A percentile compares a stretch with the other conserved stretches of the same genome.
Evolutionary conservation across 2,888 invertebrate genomes (phyloP).

Genomic region (Eupithecia pulchellata): DNA sequence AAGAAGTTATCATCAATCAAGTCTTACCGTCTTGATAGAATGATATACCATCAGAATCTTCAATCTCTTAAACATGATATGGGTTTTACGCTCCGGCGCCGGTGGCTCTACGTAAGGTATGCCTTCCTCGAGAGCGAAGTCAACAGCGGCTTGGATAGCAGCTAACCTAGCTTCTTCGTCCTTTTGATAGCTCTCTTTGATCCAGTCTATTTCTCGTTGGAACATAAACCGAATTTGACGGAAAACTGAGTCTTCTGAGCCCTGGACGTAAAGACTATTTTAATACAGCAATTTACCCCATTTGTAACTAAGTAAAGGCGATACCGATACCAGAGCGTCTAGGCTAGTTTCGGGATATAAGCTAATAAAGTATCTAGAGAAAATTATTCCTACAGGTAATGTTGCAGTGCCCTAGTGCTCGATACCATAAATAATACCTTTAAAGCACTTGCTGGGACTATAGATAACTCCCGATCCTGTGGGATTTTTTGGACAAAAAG

Average conservation of each 20-base stretch:
- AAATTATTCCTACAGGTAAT: no score
- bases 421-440: no score
- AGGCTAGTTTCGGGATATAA: neutral
- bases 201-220: slow-evolving; percentile 63
- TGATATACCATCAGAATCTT: slow-evolving; percentile 77
- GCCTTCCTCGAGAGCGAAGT: slow-evolving; percentile 49
- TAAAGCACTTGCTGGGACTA: no score
- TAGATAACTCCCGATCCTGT: no score
- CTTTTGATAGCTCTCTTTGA: slow-evolving; percentile 48
- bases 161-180: slow-evolving; percentile 51
- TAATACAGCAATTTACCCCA: neutral
- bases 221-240: slow-evolving; percentile 74
- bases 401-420: no score
- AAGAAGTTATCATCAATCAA: no score
- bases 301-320: no score
- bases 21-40: slow-evolving; percentile 72
- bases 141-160: slow-evolving; percentile 43
- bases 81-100: slow-evolving; percentile 50
- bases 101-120: slow-evolving; percentile 40
- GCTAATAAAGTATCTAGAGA: no score
- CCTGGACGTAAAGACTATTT: slow-evolving; percentile 54
- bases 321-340: neutral
- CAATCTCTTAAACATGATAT: slow-evolving; percentile 62
- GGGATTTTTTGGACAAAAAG: no score
- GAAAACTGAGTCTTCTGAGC: slow-evolving; percentile 80